These are phyloP conservation scores for Bombus sibiricus DNA, from an alignment of 1,140 invertebrate genomes.

Conservation along the genomic window DNA sequence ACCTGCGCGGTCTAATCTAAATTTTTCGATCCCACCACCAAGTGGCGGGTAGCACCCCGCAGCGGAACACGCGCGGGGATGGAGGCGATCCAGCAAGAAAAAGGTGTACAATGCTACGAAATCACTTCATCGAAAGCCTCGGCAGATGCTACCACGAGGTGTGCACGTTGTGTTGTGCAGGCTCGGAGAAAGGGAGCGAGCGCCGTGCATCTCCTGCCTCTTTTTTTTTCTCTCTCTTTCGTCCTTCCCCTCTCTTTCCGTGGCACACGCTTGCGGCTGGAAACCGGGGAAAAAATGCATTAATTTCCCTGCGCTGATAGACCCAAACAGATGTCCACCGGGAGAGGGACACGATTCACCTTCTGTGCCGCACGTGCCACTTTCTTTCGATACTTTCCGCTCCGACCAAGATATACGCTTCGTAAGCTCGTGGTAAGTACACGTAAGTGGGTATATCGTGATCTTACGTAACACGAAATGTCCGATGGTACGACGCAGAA, in stretches of 20 bases:
- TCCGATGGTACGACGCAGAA: background rate
- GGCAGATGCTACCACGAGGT: conserved; percentile 71
- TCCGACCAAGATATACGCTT: background rate
- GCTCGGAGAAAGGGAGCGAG: conserved; percentile 31
- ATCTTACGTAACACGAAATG: conserved; percentile 15
- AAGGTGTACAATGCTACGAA: conserved; percentile 64
- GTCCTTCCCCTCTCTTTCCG: background rate
- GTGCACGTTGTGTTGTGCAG: background rate
- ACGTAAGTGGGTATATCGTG: background rate
- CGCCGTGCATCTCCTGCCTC: conserved; percentile 35
- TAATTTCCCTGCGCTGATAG: conserved; percentile 48
- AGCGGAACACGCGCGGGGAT: conserved; percentile 38
- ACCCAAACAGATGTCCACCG: conserved; percentile 50
- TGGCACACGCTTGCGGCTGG: conserved; percentile 30
- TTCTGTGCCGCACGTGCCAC: conserved; percentile 23
- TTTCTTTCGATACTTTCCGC: conserved; percentile 9
- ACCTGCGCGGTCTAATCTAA: conserved; percentile 24
- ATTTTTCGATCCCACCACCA: conserved; percentile 52
- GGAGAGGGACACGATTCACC: conserved; percentile 17
- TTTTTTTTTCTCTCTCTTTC: conserved; percentile 1
- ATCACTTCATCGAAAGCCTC: conserved; percentile 73
- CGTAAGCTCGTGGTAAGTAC: background rate
- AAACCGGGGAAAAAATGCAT: conserved; percentile 54
- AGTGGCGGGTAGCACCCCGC: conserved; percentile 36
- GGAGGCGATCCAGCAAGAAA: conserved; percentile 37